Percentiles rank a stretch among this genome's conserved stretches.
phyloP scores from a whole-genome alignment of 1,140 invertebrate genomes.

The Cydia pomonella region DNA sequence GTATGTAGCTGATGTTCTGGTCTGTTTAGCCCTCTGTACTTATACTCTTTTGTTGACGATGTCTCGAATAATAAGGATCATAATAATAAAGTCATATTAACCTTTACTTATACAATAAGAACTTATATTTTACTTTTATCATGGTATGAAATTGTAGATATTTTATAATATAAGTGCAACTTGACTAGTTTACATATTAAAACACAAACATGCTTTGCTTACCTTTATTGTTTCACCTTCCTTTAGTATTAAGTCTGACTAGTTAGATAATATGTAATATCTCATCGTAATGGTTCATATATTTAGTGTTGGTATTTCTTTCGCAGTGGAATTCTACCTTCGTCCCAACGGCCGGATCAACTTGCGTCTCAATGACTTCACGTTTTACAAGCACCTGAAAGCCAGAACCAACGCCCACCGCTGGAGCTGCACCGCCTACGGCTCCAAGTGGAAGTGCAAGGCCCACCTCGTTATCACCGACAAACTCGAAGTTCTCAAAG shows the following conservation, averaged over 20 bases:
- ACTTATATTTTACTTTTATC: neutral
- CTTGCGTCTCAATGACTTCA: constrained; percentile 71
- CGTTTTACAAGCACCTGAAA: constrained; percentile 73
- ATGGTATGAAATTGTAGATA: neutral
- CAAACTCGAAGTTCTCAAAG: constrained; percentile 70
- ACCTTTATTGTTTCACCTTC: constrained; percentile 24
- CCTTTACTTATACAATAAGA: neutral
- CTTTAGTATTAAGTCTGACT: neutral
- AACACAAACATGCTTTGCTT: neutral
- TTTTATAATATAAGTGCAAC: neutral
- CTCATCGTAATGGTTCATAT: neutral
- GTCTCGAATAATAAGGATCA: constrained; percentile 14
- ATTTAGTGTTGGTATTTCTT: constrained; percentile 37
- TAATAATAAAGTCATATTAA: neutral
- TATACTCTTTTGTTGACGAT: neutral
- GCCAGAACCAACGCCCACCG: constrained; percentile 65
- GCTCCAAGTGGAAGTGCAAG: constrained; percentile 73
- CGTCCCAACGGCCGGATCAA: constrained; percentile 70
- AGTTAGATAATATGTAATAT: neutral
- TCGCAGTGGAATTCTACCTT: constrained; percentile 70
- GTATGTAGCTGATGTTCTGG: neutral
- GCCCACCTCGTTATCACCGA: constrained; percentile 73
- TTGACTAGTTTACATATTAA: constrained; percentile 14
- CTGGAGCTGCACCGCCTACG: constrained; percentile 76
- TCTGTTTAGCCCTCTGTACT: neutral